phyloP scores from a whole-genome alignment of 2,797 vertebrate species.

The Serranus cabrilla region DNA sequence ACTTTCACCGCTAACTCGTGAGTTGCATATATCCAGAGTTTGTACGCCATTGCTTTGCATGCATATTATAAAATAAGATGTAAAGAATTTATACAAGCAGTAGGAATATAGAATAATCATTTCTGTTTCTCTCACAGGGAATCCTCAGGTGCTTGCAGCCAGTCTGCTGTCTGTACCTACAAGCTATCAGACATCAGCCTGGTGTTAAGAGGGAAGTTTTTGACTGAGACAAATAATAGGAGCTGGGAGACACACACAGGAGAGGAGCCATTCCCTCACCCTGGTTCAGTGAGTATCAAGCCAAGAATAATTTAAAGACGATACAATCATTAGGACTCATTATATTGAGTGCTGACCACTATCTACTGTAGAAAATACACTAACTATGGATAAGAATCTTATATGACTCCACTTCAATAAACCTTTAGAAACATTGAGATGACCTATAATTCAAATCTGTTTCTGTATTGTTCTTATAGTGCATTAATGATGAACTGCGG shows the following conservation, averaged over 20 bases:
- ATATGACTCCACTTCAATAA: no score
- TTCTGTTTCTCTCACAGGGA: constrained; percentile 22
- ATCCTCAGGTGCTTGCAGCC: constrained; percentile 10
- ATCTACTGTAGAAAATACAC: no score
- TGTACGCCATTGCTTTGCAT: background rate
- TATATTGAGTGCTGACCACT: background rate
- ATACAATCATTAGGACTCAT: background rate
- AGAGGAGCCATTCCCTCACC: constrained; percentile 34
- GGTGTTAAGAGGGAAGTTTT: constrained; percentile 44
- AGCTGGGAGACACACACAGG: constrained; percentile 32
- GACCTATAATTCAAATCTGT: background rate
- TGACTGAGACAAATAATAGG: constrained; percentile 20
- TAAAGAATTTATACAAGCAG: no score
- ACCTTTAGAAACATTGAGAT: background rate
- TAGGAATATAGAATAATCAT: background rate
- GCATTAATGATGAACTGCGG: constrained; percentile 35
- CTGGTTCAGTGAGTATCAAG: constrained; percentile 37
- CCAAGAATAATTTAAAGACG: background rate
- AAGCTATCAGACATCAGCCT: constrained; percentile 49
- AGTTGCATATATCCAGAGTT: background rate
- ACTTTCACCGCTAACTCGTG: constrained; percentile 40
- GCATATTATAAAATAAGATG: background rate
- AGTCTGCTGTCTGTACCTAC: constrained; percentile 58
- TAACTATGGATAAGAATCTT: no score
- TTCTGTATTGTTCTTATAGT: constrained; percentile 24